Evolutionary conservation across 2,888 invertebrate genomes (phyloP).

Genomic region (Megastigmus dorsalis): DNA sequence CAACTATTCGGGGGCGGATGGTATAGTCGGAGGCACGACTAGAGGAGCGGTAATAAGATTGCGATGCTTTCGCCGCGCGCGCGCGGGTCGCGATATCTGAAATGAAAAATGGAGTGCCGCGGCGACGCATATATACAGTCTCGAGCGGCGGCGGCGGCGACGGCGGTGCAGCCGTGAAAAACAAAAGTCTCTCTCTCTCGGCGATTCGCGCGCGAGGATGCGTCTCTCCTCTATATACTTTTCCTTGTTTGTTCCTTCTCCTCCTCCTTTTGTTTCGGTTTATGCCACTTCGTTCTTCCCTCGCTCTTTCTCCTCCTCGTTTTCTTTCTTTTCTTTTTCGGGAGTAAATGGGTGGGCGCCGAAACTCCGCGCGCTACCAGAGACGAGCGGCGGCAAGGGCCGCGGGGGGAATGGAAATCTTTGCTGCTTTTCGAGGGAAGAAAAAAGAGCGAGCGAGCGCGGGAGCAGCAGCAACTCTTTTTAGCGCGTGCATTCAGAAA

Average conservation of each 20-base stretch:
- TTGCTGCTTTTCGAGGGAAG: not conserved
- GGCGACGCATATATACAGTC: too few relatives aligned
- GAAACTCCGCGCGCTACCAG: too few relatives aligned
- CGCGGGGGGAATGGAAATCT: slow-evolving; percentile 11
- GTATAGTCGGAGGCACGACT: too few relatives aligned
- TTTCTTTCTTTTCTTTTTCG: not conserved
- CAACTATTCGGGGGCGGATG: slow-evolving; percentile 11
- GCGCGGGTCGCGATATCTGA: slow-evolving; percentile 18
- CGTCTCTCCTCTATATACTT: not conserved
- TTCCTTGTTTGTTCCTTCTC: not conserved
- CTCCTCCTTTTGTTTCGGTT: not conserved
- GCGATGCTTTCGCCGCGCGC: slow-evolving; percentile 23
- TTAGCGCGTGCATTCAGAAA: slow-evolving; percentile 12
- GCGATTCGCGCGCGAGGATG: too few relatives aligned
- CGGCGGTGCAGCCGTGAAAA: slow-evolving; percentile 3
- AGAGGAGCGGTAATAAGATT: slow-evolving; percentile 45
- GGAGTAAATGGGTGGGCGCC: too few relatives aligned
- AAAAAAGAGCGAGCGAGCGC: too few relatives aligned
- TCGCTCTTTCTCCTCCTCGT: not conserved
- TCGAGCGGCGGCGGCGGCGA: too few relatives aligned
- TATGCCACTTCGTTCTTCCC: not conserved
- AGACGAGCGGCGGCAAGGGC: not conserved
- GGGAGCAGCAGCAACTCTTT: too few relatives aligned
- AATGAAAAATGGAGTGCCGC: slow-evolving; percentile 43
- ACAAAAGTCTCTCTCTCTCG: slow-evolving; percentile 28